phyloP scores from a whole-genome alignment of 2,888 invertebrate genomes.

The Lamellibrachia satsuma region DNA sequence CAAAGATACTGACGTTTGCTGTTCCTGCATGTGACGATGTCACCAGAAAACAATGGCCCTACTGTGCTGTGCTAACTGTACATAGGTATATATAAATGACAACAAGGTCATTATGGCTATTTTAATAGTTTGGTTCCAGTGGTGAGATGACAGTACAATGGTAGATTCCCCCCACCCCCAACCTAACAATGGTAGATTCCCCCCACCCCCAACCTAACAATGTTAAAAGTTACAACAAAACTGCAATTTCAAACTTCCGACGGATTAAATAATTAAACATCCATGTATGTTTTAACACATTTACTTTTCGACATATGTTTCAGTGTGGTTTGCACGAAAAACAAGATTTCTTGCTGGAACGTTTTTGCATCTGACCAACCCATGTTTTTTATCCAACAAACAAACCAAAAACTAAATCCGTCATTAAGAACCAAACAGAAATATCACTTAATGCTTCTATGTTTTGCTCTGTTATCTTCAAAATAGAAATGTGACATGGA shows the following conservation, averaged over 20 bases:
- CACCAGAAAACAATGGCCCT: neutral
- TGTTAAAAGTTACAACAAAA: neutral
- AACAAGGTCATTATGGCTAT: neutral
- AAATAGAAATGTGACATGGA: neutral
- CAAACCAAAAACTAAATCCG: neutral
- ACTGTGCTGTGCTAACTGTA: neutral
- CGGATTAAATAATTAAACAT: neutral
- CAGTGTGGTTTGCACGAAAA: neutral
- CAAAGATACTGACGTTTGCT: neutral
- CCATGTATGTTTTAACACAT: neutral
- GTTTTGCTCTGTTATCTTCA: neutral
- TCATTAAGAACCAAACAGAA: neutral
- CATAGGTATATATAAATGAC: neutral
- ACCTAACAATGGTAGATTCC: neutral
- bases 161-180: neutral
- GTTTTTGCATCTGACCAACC: neutral
- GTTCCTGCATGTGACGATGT: neutral
- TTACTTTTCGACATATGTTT: neutral
- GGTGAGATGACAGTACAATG: neutral
- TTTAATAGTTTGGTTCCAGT: neutral
- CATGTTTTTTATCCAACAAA: neutral
- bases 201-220: neutral
- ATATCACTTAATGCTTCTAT: conserved; percentile 6
- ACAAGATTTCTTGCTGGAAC: neutral
- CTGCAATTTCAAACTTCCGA: neutral